Evolutionary conservation across 2,797 vertebrate species (phyloP), one percentile per base, ranked within the genome.

Genomic region (Poeciliopsis paucimaculata): DNA sequence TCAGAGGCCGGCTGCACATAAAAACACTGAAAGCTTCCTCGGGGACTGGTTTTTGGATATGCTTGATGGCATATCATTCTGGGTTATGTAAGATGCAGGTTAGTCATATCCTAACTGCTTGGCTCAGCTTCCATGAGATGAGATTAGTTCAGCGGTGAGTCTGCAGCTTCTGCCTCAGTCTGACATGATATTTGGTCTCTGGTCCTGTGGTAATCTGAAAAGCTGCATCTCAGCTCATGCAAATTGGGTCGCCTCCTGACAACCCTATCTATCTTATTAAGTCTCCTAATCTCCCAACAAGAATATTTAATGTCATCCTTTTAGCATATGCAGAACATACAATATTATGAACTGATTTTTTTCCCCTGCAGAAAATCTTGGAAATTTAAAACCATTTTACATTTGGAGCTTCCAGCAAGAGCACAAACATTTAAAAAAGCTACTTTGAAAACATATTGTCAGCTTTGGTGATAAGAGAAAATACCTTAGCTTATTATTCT

Each of bases 11-110:
- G 5, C 47, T 26, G 16, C 53, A 77, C 68, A 72, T 77, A 39
- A 84, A 84, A 34, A 62, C 46, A 45, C 79, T 79, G 57, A 84
- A 46, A 15, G 77, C 72, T 15, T 75, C 47, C 51, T 80, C 64
- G 2, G 49, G 78, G 73, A 20, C 23, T 11, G 45, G 36, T 68
- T 76, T 31, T 74, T 76, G 55, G 72, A 53, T 49, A 41, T 81
- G 82, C 51, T 70, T 34, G 31, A 43, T 64, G 39, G 81, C 73
- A 75, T 55, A 57, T 60, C 7, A 13, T 72, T 72, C n/a, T 46
- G 72, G 47, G 51, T 87, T 87, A 87, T 64, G 75, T 80, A 87
- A 81, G 68, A 75, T 55, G 55, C 78, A 79, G 70, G 78, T 73
- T 83, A 79, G 82, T 84, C 77, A 75, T 55, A 64, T 79, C 79